Evolutionary conservation across 2,888 invertebrate genomes (phyloP).

Genomic region (Entomobrya proxima): DNA sequence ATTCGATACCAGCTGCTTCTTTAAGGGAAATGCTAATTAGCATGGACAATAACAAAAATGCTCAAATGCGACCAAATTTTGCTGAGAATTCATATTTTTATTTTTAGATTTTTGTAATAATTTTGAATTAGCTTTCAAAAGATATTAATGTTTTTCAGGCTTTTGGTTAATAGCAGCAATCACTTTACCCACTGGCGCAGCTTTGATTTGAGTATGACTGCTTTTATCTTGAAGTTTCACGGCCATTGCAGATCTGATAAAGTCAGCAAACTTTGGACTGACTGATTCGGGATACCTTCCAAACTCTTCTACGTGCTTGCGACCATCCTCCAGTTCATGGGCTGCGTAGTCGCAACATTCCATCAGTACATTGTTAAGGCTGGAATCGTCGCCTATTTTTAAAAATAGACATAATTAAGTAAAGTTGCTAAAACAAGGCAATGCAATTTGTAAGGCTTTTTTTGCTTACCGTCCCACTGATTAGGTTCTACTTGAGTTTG

Average conservation of each 20-base stretch:
- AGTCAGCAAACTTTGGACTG: not conserved
- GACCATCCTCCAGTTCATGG: not conserved
- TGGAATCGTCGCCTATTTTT: conserved; percentile 24
- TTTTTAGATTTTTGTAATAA: too few species aligned
- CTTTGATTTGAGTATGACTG: not conserved
- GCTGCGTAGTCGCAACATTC: not conserved
- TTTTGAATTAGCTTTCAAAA: too few species aligned
- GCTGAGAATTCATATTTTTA: too few species aligned
- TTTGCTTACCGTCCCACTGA: not conserved
- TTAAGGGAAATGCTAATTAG: too few species aligned
- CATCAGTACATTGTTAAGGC: not conserved
- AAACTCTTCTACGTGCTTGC: not conserved
- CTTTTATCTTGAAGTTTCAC: not conserved
- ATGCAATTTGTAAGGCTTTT: not conserved
- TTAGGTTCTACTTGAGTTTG: conserved; percentile 68
- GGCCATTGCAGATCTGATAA: not conserved
- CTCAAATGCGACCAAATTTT: too few species aligned
- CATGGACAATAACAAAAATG: too few species aligned
- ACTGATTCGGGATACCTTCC: not conserved
- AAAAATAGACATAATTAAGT: not conserved
- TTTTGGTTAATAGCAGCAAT: not conserved
- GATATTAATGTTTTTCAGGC: too few species aligned
- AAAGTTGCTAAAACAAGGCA: not conserved
- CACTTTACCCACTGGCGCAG: not conserved
- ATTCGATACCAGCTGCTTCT: too few species aligned